Conservation (phyloP, 1,140 invertebrate species). For the Achroia grisella region DNA sequence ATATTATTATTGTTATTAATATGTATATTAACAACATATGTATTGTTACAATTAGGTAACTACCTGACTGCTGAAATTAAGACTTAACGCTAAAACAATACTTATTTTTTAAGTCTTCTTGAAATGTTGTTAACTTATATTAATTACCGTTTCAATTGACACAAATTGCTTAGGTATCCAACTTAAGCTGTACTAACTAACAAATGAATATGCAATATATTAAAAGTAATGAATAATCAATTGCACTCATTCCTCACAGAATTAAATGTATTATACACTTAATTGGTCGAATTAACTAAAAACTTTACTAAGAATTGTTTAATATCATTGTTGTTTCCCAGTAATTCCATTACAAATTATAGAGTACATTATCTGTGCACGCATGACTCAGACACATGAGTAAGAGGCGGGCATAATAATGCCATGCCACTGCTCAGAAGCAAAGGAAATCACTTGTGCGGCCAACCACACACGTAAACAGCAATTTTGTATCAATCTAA, state of each 20-base stretch:
- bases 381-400: conserved; percentile 54
- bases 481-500: conserved; percentile 54
- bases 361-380: conserved; percentile 26
- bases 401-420: conserved; percentile 27
- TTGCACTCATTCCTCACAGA: background rate
- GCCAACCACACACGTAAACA: conserved; percentile 59
- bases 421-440: conserved; percentile 6
- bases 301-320: conserved; percentile 36
- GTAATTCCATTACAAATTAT: conserved; percentile 56
- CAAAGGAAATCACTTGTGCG: conserved; percentile 44
- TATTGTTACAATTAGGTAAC: conserved; percentile 16
- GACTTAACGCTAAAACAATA: too few relatives aligned
- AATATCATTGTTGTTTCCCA: conserved; percentile 38
- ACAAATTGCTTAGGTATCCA: too few relatives aligned
- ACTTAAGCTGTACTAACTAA: too few relatives aligned
- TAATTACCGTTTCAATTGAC: too few relatives aligned
- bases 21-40: too few relatives aligned
- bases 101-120: too few relatives aligned
- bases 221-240: background rate
- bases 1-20: too few relatives aligned
- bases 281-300: conserved; percentile 17
- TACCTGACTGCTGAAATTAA: too few relatives aligned
- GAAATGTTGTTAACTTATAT: too few relatives aligned
- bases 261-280: background rate
- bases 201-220: too few relatives aligned